Base-by-base conservation (phyloP, 2,113 vertebrate species). In the Peucedramus taeniatus region DNA sequence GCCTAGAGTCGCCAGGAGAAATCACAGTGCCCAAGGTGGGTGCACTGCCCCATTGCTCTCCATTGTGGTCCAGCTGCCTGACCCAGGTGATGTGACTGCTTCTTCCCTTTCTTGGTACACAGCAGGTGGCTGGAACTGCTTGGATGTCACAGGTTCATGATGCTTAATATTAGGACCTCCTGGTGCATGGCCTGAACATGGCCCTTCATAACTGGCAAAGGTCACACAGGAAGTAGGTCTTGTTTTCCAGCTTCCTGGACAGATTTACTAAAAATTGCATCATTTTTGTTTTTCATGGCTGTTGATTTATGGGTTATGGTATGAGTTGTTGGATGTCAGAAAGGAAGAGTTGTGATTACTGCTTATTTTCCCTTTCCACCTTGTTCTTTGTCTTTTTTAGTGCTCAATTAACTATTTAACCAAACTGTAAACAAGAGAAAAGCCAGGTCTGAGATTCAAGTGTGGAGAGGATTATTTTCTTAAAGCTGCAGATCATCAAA, bases 191-290 rank as follows among this genome's bases (percentile, higher is more conserved):
- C 53, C 75, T 61, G 53, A 85, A 83, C 30, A 5, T 20, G 50
- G 42, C 51, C 71, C 44, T 78, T 56, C 80, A 83, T 49, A 86
- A 81, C 9, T 66, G 26, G 37, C n/a, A 53, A 64, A 83, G 60
- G 72, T 68, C 56, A 68, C 44, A 45, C 11, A 93, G 88, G 85
- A 95, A 94, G 50, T 42, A 20, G 40, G 35, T 37, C 44, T 81
- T 87, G 37, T 61, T 94, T 96, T 89, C 49, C 79, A 89, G 21
- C 22, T 89, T 91, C 79, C 83, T 3, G 3, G 39, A 74, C 10
- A 30, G 74, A 91, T 89, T 91, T 95, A 87, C 77, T 91, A 71
- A 91, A 83, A 60, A 57, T 94, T 64, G 17, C 74, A 91, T 94
- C 9, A 90, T 51, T 84, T 91, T 33, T 72, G 19, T 49, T 96